Evolutionary conservation across 2,888 invertebrate species (phyloP).

Genomic region (Epicampocera succincta): DNA sequence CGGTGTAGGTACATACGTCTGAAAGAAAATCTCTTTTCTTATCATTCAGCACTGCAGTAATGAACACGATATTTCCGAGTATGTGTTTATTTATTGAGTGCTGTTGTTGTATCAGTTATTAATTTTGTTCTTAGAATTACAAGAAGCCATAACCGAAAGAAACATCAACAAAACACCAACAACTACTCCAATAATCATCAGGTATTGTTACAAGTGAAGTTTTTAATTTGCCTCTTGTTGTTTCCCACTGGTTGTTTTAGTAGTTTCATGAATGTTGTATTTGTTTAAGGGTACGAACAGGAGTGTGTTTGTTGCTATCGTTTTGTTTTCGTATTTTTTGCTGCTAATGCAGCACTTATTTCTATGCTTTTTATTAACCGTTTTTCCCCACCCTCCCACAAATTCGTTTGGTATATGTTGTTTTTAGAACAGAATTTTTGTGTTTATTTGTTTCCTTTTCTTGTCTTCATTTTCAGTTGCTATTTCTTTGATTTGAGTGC

Average conservation of each 20-base stretch:
- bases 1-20: slow-evolving; percentile 74
- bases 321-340: not conserved
- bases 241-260: slow-evolving; percentile 21
- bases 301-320: slow-evolving; percentile 16
- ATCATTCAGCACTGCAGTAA: slow-evolving; percentile 15
- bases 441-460: slow-evolving; percentile 22
- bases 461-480: not conserved
- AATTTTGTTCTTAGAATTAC: not conserved
- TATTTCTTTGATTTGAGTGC: slow-evolving; percentile 34
- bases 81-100: slow-evolving; percentile 4
- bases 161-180: slow-evolving; percentile 26
- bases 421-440: not conserved
- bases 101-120: slow-evolving; percentile 10
- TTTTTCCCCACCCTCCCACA: slow-evolving; percentile 27
- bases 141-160: slow-evolving; percentile 20
- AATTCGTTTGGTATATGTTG: slow-evolving; percentile 9
- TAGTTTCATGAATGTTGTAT: not conserved
- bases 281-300: not conserved
- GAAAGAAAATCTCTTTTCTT: slow-evolving; percentile 32
- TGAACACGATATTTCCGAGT: not conserved
- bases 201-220: slow-evolving; percentile 63
- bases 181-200: slow-evolving; percentile 50
- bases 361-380: slow-evolving; percentile 30
- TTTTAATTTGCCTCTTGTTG: slow-evolving; percentile 58
- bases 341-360: slow-evolving; percentile 9